Evolutionary conservation across 1,140 invertebrate species (phyloP).

Genomic region (Trachelipus rathkii): DNA sequence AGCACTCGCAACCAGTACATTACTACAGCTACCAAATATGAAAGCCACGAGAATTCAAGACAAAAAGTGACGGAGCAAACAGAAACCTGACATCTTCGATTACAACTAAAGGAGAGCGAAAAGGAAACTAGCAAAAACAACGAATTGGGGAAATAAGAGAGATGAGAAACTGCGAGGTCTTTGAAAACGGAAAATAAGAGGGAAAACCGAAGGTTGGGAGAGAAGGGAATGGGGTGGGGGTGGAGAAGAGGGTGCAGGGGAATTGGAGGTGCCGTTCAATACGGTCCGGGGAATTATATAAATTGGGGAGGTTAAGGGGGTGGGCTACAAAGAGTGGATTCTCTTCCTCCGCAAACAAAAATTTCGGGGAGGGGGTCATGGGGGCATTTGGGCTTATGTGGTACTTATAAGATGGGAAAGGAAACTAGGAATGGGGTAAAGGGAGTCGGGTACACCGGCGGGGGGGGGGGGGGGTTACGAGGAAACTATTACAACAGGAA

Average conservation of each 20-base stretch:
- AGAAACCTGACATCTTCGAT: too few species aligned
- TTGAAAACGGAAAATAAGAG: too few species aligned
- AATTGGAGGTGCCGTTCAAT: slow-evolving; percentile 2
- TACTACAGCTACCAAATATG: not conserved
- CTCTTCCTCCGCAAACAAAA: too few species aligned
- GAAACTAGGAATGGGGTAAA: not conserved
- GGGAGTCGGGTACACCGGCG: not conserved
- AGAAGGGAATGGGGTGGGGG: not conserved
- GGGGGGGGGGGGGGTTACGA: not conserved
- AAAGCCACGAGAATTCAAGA: too few species aligned
- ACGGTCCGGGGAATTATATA: not conserved
- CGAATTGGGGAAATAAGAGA: not conserved
- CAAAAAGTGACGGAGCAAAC: too few species aligned
- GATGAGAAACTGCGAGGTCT: not conserved
- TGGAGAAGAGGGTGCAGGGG: not conserved
- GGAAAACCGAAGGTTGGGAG: not conserved
- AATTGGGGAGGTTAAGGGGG: not conserved
- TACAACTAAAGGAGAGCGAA: not conserved
- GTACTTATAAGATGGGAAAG: not conserved
- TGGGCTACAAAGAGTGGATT: not conserved
- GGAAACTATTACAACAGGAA: too few species aligned
- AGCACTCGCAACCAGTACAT: not conserved
- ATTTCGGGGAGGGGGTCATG: too few species aligned
- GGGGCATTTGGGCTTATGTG: too few species aligned
- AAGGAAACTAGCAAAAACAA: not conserved